Evolutionary conservation across 2,888 invertebrate species (phyloP).

Genomic region (Brassicogethes aeneus): DNA sequence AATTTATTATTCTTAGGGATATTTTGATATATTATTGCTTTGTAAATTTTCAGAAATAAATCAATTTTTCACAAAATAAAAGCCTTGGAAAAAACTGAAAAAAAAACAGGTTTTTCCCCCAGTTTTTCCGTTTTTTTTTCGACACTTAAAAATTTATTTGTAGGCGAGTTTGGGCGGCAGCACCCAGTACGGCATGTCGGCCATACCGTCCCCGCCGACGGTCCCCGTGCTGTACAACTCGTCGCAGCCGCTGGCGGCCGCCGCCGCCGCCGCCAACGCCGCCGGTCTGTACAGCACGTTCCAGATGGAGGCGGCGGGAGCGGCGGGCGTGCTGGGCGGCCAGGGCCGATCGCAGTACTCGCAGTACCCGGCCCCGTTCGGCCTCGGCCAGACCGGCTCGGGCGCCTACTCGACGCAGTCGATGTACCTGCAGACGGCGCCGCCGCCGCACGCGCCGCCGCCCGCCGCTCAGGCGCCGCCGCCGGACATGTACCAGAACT

Average conservation of each 20-base stretch:
- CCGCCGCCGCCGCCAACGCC: not conserved
- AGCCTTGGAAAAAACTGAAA: no score
- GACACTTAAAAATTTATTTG: no score
- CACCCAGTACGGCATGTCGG: conserved; percentile 69
- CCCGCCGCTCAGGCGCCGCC: conserved; percentile 48
- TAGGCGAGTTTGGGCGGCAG: conserved; percentile 38
- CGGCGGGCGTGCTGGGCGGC: conserved; percentile 44
- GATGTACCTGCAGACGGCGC: conserved; percentile 49
- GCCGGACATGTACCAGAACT: conserved; percentile 61
- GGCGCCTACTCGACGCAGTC: conserved; percentile 48
- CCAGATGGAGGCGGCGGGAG: conserved; percentile 70
- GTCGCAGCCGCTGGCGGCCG: conserved; percentile 56
- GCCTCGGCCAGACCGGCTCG: conserved; percentile 54
- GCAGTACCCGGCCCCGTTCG: conserved; percentile 54
- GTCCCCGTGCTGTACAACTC: conserved; percentile 76
- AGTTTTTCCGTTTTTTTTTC: no score
- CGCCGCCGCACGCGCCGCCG: conserved; percentile 47
- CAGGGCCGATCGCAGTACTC: conserved; percentile 74
- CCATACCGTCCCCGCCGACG: conserved; percentile 79
- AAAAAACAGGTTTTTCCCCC: no score
- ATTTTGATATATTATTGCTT: not conserved
- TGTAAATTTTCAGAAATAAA: no score
- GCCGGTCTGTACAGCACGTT: conserved; percentile 49
- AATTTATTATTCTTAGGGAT: no score
- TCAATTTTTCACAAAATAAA: not conserved